Conservation (phyloP, 2,888 invertebrate genomes). For the Chrysomela aeneicollis region DNA sequence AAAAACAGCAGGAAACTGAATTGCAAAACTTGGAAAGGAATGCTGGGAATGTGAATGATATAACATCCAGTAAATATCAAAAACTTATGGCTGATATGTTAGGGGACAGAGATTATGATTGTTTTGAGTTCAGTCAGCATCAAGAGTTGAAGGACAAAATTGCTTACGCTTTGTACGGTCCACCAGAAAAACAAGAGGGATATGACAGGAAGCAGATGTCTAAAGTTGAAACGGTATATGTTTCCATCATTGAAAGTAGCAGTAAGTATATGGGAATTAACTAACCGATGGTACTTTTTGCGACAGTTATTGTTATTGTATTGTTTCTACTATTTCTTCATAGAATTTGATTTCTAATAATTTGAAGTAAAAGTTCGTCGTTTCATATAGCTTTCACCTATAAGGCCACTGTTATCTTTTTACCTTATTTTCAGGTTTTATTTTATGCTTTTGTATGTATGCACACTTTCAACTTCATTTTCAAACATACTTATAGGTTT, state of each 20-base stretch:
- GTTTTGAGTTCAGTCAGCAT: conserved; percentile 64
- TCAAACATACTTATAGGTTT: no score
- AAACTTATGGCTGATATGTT: conserved; percentile 68
- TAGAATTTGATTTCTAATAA: no score
- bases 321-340: no score
- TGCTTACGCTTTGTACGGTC: conserved; percentile 66
- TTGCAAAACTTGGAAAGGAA: conserved; percentile 31
- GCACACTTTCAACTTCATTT: no score
- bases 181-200: conserved; percentile 62
- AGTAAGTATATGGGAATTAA: conserved; percentile 47
- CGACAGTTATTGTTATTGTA: no score
- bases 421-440: no score
- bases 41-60: conserved; percentile 39
- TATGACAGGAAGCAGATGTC: conserved; percentile 49
- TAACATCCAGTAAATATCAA: conserved; percentile 58
- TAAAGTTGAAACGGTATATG: conserved; percentile 46
- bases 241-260: conserved; percentile 46
- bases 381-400: no score
- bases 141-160: conserved; percentile 65
- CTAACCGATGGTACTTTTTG: no score
- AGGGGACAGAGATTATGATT: conserved; percentile 65
- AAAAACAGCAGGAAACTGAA: conserved; percentile 41
- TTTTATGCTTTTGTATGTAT: no score
- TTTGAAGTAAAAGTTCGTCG: no score
- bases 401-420: no score